A percentile compares a stretch with the other conserved stretches of the same genome.
Evolutionary conservation across 1,140 invertebrate genomes (phyloP).

Genomic region (Bombus turneri): DNA sequence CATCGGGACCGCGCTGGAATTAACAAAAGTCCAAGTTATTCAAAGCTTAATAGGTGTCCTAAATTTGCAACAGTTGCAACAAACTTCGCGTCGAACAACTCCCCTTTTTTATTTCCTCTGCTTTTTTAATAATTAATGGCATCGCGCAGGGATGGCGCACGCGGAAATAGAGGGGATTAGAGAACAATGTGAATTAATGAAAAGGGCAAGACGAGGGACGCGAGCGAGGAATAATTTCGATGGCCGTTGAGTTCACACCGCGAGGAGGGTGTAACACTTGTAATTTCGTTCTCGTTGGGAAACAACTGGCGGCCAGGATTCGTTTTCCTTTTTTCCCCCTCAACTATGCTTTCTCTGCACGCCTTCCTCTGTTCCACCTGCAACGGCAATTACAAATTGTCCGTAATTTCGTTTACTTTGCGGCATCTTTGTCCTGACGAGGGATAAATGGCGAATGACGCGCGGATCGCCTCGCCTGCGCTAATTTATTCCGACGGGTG

Average conservation of each 20-base stretch:
- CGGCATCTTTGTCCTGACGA: slow-evolving; percentile 40
- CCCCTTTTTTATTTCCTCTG: not conserved
- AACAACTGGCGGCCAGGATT: slow-evolving; percentile 60
- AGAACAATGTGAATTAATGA: slow-evolving; percentile 53
- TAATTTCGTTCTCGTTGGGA: slow-evolving; percentile 70
- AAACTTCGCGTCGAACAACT: not conserved
- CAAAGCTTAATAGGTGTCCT: not conserved
- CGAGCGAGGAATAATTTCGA: slow-evolving; percentile 63
- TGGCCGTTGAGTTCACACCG: slow-evolving; percentile 55
- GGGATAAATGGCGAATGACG: slow-evolving; percentile 22
- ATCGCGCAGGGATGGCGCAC: slow-evolving; percentile 28
- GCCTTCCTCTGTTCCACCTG: not conserved
- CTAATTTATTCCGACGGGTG: slow-evolving; percentile 21
- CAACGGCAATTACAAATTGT: slow-evolving; percentile 69
- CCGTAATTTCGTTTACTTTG: slow-evolving; percentile 65
- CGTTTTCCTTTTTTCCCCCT: slow-evolving; percentile 27
- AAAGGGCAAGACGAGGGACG: slow-evolving; percentile 48
- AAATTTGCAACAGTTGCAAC: not conserved
- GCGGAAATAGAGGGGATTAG: slow-evolving; percentile 27
- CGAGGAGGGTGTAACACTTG: slow-evolving; percentile 57
- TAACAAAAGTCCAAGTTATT: not conserved
- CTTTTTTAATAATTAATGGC: slow-evolving; percentile 45
- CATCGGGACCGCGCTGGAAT: not conserved
- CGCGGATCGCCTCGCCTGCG: not conserved
- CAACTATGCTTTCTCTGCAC: slow-evolving; percentile 24